Base-by-base conservation (phyloP, 2,797 vertebrate species). In the Anguilla marmorata region DNA sequence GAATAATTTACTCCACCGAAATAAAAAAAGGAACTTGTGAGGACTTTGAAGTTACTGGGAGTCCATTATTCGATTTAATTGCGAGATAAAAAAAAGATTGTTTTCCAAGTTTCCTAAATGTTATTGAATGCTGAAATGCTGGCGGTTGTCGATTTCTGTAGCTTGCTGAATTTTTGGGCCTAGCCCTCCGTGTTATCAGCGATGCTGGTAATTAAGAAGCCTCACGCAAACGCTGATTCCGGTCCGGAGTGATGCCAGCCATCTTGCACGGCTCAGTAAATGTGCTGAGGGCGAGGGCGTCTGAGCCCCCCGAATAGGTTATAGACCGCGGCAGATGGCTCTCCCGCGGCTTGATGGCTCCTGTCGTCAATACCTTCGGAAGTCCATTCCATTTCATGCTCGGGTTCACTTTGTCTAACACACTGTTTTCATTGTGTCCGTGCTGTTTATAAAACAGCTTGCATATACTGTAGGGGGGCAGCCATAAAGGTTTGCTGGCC, bases 1-100 rank as follows among this genome's bases (percentile, higher is more conserved):
- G 56, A 79, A 45, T 86, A 66, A 86, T 88, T 86, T 88, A 88
- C 54, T 88, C 30, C 50, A 27, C 41, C 14, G 66, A 19, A 88
- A 66, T 88, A 50, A 85, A 85, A 85, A 76, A n/a, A 63, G 41
- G 63, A 12, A 30, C 0, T 33, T 76, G 30, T 37, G 33, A 14
- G 72, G 72, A n/a, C n/a, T 72, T 72, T 72, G 27, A 76, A 24
- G 33, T 52, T 45, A 19, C 16, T 41, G 30, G 24, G 76, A 37
- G 86, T 54, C 54, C 3, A 12, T 41, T 21, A 48, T 80, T 41
- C 30, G 21, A 45, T 48, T 80, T 80, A 45, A 24, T 48, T 45
- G 76, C 1, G 19, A 45, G 33, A 76, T 69, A 30, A 69, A 33
- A 19, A 19, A 76, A 14, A 14, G 12, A 16, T 76, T 41, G 41